Percentiles rank a stretch among this genome's conserved stretches.
phyloP scores from a whole-genome alignment of 2,113 vertebrate species.

The Todiramphus saurophagus region DNA sequence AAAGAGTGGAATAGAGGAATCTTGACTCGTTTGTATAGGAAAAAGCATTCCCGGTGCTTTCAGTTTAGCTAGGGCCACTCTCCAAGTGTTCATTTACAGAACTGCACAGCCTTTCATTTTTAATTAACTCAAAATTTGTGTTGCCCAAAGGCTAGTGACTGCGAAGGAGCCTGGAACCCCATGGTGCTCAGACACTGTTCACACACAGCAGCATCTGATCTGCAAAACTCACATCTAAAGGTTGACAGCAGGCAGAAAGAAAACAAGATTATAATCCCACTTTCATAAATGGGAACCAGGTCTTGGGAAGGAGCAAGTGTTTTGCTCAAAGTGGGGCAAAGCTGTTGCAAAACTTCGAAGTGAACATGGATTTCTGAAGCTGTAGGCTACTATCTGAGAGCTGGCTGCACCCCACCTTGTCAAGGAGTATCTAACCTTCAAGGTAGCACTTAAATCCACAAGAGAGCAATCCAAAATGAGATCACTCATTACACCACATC shows the following conservation, averaged over 20 bases:
- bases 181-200: not conserved
- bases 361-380: not conserved
- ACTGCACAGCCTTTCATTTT: not conserved
- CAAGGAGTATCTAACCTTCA: not conserved
- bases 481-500: not conserved
- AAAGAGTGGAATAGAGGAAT: not conserved
- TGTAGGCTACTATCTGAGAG: not conserved
- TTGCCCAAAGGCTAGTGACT: not conserved
- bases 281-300: not conserved
- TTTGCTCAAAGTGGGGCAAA: not conserved
- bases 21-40: not conserved
- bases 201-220: not conserved
- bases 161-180: not conserved
- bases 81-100: not conserved
- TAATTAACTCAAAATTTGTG: not conserved
- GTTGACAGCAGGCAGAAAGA: not conserved
- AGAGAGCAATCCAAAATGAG: not conserved
- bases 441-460: not conserved
- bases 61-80: not conserved
- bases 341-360: not conserved
- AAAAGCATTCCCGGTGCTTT: not conserved
- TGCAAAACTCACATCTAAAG: rapidly evolving
- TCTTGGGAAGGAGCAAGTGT: not conserved
- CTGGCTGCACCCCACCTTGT: not conserved
- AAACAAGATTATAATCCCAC: not conserved